A percentile compares a stretch with the other conserved stretches of the same genome.
These are phyloP conservation scores for Lepeophtheirus salmonis DNA, from an alignment of 1,140 invertebrate species.

Conservation along the genomic window DNA sequence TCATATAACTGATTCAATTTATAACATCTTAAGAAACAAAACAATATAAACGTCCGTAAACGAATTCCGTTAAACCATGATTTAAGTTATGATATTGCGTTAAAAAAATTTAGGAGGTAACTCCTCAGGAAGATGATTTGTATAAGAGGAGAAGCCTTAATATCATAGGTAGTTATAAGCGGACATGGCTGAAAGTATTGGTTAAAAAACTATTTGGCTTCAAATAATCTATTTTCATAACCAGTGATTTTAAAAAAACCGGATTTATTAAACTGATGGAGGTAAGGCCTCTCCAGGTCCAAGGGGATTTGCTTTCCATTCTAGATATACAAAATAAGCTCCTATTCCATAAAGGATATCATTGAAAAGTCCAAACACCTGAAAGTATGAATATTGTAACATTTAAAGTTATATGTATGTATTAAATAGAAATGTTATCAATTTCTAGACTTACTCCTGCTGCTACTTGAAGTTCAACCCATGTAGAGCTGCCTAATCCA, in stretches of 20 bases:
- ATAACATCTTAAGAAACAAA: too few species aligned
- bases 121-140: not conserved
- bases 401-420: too few species aligned
- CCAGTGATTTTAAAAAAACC: not conserved
- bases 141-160: not conserved
- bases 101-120: not conserved
- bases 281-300: not conserved
- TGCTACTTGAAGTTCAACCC: constrained; percentile 13
- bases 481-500: not conserved
- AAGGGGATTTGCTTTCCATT: constrained; percentile 13
- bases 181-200: not conserved
- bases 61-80: too few species aligned
- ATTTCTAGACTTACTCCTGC: constrained; percentile 13
- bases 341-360: constrained; percentile 11
- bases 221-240: not conserved
- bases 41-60: too few species aligned
- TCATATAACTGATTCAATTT: too few species aligned
- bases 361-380: constrained; percentile 19
- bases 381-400: too few species aligned
- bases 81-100: not conserved
- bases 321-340: constrained; percentile 14
- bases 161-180: not conserved
- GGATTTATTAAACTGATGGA: not conserved
- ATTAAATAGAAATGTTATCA: too few species aligned
- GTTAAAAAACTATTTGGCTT: not conserved